Percentiles rank a stretch among this genome's conserved stretches.
Evolutionary conservation across 2,888 invertebrate genomes (phyloP).

Genomic region (Dicycla oo): DNA sequence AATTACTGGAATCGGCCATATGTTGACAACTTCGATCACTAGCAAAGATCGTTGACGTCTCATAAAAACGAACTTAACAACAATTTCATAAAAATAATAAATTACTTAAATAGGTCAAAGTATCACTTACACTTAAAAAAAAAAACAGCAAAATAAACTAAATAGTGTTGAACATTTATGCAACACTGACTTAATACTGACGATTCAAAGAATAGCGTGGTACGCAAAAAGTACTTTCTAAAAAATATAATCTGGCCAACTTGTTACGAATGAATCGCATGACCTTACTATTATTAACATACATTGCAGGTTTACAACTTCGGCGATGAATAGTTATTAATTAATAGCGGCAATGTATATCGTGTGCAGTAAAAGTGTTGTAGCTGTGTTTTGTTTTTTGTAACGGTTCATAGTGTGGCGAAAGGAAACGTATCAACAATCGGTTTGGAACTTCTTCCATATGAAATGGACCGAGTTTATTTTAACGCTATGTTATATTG

Average conservation of each 20-base stretch:
- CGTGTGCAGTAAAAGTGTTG: background rate
- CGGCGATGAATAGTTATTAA: background rate
- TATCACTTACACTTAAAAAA: slow-evolving; percentile 44
- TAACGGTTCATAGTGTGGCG: slow-evolving; percentile 30
- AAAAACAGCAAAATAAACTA: slow-evolving; percentile 22
- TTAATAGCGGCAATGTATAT: slow-evolving; percentile 43
- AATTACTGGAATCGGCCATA: background rate
- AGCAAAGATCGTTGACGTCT: background rate
- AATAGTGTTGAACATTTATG: slow-evolving; percentile 35
- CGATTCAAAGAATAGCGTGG: slow-evolving; percentile 52
- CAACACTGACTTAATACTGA: slow-evolving; percentile 47
- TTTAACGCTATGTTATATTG: slow-evolving; percentile 20
- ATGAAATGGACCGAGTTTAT: background rate
- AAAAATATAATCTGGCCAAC: slow-evolving; percentile 39
- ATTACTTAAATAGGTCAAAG: background rate
- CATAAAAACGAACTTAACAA: background rate
- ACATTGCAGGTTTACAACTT: slow-evolving; percentile 20
- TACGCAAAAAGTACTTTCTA: slow-evolving; percentile 56
- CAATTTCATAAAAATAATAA: slow-evolving; percentile 1
- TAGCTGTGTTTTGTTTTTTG: background rate
- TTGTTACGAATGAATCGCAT: slow-evolving; percentile 28
- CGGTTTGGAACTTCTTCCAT: slow-evolving; percentile 1
- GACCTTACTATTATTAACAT: slow-evolving; percentile 6
- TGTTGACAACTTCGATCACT: background rate
- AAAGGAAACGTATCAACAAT: slow-evolving; percentile 49